Evolutionary conservation across 2,113 vertebrate species (phyloP).

Genomic region (Tetrao urogallus): DNA sequence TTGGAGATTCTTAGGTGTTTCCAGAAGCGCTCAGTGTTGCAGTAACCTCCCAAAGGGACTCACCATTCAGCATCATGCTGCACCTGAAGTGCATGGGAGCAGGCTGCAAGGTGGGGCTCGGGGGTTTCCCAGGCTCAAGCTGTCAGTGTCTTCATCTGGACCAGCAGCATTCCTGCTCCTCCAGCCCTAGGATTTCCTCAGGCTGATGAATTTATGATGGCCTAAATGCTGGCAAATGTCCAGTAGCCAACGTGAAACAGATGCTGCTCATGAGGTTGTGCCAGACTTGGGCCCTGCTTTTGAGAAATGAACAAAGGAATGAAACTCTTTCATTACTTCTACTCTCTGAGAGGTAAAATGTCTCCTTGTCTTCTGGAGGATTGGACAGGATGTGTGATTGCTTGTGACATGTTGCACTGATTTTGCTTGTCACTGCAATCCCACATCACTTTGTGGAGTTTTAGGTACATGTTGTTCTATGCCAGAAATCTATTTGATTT

Average conservation of each 20-base stretch:
- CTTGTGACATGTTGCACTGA: slow-evolving; percentile 16
- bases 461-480: neutral
- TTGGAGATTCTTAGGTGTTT: neutral
- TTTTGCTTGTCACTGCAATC: neutral
- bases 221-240: neutral
- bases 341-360: neutral
- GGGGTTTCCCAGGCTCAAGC: neutral
- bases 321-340: slow-evolving; percentile 13
- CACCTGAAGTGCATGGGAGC: neutral
- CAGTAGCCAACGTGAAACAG: slow-evolving; percentile 8
- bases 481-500: slow-evolving; percentile 45
- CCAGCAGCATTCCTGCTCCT: slow-evolving; percentile 17
- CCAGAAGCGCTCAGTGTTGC: neutral
- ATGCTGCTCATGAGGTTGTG: neutral
- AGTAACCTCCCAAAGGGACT: neutral
- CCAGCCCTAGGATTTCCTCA: neutral
- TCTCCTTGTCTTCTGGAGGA: slow-evolving; percentile 21
- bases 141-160: neutral
- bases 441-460: slow-evolving; percentile 9
- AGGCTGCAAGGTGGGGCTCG: rapidly evolving
- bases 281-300: neutral
- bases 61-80: neutral
- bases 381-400: neutral
- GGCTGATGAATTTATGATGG: slow-evolving; percentile 37
- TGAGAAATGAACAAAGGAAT: neutral